These are phyloP conservation scores for Luscinia luscinia DNA, from an alignment of 2,797 vertebrate species.

Conservation along the genomic window DNA sequence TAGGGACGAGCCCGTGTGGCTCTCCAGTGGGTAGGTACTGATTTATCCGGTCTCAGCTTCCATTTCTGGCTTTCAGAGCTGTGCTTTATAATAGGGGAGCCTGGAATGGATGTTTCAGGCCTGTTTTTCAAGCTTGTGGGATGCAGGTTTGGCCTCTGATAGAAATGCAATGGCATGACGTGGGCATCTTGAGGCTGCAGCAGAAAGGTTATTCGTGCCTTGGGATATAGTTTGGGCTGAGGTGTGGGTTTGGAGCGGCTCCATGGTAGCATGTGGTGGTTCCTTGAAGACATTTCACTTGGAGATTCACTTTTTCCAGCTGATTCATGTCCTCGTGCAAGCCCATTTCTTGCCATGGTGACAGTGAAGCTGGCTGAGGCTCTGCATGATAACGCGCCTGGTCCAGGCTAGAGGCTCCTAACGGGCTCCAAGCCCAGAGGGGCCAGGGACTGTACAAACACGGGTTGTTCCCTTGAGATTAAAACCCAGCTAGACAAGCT, in stretches of 20 bases:
- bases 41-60: background rate
- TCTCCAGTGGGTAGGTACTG: background rate
- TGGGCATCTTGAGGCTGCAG: background rate
- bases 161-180: background rate
- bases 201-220: background rate
- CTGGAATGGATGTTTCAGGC: background rate
- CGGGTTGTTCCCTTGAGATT: background rate
- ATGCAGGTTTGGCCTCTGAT: background rate
- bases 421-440: background rate
- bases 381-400: rapidly evolving
- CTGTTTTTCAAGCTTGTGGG: background rate
- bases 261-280: background rate
- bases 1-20: background rate
- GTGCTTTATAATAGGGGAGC: background rate
- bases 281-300: conserved; percentile 3
- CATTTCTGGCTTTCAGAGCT: background rate
- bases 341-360: background rate
- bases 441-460: background rate
- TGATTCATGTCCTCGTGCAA: background rate
- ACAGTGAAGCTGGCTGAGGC: background rate
- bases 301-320: conserved; percentile 9
- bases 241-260: background rate
- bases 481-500: background rate
- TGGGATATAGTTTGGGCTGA: background rate
- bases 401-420: background rate